A percentile compares a stretch with the other conserved stretches of the same genome.
These are phyloP conservation scores for Sceloporus undulatus DNA, from an alignment of 2,113 vertebrate species.

Conservation along the genomic window DNA sequence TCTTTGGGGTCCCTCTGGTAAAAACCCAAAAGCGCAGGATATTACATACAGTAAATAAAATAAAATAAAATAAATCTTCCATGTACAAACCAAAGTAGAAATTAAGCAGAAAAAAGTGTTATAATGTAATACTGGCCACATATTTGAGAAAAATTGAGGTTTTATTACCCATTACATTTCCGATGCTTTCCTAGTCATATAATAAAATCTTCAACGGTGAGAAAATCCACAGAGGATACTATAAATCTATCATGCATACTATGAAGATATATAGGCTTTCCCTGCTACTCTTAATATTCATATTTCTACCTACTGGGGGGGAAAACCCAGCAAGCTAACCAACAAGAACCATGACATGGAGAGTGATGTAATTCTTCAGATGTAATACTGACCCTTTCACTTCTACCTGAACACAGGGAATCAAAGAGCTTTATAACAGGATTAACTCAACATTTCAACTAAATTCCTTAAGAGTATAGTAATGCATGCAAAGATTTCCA, in stretches of 20 bases:
- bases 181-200: background rate
- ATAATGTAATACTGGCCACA: background rate
- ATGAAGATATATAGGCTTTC: background rate
- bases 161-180: conserved; percentile 20
- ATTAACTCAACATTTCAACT: conserved; percentile 50
- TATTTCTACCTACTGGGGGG: background rate
- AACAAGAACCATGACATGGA: conserved; percentile 20
- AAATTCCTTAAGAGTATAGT: conserved; percentile 56
- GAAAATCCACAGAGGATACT: background rate
- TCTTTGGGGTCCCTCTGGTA: background rate
- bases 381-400: background rate
- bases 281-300: background rate
- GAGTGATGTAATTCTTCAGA: conserved; percentile 25
- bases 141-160: background rate
- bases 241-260: background rate
- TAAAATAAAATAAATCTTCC: conserved; percentile 1
- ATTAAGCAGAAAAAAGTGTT: background rate
- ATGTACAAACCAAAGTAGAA: background rate
- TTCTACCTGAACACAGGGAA: conserved; percentile 49
- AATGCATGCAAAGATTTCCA: conserved; percentile 59
- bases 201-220: background rate
- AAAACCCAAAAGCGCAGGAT: background rate
- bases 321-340: background rate
- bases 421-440: conserved; percentile 41
- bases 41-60: background rate